phyloP scores from a whole-genome alignment of 2,113 vertebrate species.

The Amphilophus citrinellus region DNA sequence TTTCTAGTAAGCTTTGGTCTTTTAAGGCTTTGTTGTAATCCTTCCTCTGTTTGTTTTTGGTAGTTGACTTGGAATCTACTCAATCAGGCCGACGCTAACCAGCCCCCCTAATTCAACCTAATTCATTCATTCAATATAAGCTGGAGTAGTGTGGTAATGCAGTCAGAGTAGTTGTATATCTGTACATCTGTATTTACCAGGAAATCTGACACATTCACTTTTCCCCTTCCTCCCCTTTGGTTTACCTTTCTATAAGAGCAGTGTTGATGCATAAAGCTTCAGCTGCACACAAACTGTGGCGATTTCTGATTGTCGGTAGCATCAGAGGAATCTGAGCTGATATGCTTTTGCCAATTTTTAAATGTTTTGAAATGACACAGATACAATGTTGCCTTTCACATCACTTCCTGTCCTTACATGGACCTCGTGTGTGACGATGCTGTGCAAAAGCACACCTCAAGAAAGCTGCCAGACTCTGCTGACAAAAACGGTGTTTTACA shows the following conservation, averaged over 20 bases:
- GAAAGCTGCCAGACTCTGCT: background rate
- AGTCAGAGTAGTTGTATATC: background rate
- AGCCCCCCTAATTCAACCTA: slow-evolving; percentile 15
- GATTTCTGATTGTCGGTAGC: background rate
- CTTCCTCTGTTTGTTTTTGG: slow-evolving; percentile 27
- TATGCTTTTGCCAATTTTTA: background rate
- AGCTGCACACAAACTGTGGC: too few species aligned
- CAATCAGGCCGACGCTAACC: slow-evolving; percentile 28
- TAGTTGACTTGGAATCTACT: slow-evolving; percentile 51
- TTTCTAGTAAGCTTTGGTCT: slow-evolving; percentile 39
- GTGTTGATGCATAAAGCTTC: too few species aligned
- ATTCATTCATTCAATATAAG: background rate
- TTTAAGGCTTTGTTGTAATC: slow-evolving; percentile 19
- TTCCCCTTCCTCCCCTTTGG: too few species aligned
- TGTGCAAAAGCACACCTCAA: accelerated
- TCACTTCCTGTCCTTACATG: background rate
- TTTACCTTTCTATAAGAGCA: too few species aligned
- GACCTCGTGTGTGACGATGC: background rate
- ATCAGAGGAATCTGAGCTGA: background rate
- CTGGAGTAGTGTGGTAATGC: background rate
- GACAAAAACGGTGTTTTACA: background rate
- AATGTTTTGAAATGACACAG: background rate
- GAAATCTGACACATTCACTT: too few species aligned
- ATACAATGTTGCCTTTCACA: accelerated
- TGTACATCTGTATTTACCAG: background rate